Evolutionary conservation across 2,888 invertebrate species (phyloP), one percentile per base, ranked within the genome.

Genomic region (Adelognathus sp.): DNA sequence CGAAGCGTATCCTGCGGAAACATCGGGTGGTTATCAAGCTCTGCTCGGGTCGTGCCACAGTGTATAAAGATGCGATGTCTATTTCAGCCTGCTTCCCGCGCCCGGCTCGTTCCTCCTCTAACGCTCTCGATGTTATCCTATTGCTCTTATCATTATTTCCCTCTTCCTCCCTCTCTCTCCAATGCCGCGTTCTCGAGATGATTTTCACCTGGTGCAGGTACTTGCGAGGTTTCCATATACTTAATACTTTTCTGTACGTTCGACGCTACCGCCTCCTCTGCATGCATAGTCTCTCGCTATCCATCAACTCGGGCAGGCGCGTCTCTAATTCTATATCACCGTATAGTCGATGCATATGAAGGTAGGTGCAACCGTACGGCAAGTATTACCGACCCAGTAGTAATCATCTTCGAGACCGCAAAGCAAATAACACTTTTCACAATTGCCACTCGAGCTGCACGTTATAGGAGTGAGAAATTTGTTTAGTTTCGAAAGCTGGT

Each of bases 1-100:
- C 84, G 82, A 83, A 84, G 84, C 85, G 84, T 86, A 88, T 88
- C 88, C 88, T 87, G 86, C 86, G 87, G 88, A 88, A 88, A 88
- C 81, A 84, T 80, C 82, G 80, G 80, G 81, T 80, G 82, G 82
- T 85, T 86, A 87, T 88, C 86, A 85, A 86, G 78, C 83, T 83
- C 84, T n/a, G n/a, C n/a, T n/a, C 80, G 77, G 84, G 79, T 76
- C 81, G 33, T 18, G 61, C 18, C 61, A 46, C n/a, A n/a, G n/a
- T n/a, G n/a, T n/a, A n/a, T n/a, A n/a, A 50, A 76, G 54, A 82
- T 72, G 73, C 82, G 73, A 83, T 81, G 81, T 81, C 78, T 79
- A 74, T 83, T 84, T 85, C 83, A 80, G 82, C 73, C 83, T 72
- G 70, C 61, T 67, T 72, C 50, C 64, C 63, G 60, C 67, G 24